Percentiles rank a stretch among this genome's conserved stretches.
These are phyloP conservation scores for Limnephilus marmoratus DNA, from an alignment of 2,888 invertebrate species.

Conservation along the genomic window DNA sequence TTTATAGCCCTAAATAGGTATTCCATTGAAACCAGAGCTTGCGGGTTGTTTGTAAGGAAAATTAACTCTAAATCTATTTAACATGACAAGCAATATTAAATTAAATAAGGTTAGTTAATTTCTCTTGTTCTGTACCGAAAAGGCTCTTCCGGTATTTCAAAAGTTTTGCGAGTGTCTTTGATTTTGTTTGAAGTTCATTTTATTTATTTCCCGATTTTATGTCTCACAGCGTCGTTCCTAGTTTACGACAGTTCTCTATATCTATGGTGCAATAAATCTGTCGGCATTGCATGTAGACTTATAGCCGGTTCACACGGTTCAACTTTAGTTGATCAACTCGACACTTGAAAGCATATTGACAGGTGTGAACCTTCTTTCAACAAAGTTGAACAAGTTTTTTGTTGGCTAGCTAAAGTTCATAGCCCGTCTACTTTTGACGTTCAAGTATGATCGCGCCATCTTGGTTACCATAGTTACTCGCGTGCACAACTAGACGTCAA, in stretches of 20 bases:
- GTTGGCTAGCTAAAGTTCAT: no score
- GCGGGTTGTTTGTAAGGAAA: neutral
- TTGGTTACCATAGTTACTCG: no score
- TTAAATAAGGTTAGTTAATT: neutral
- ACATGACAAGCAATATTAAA: neutral
- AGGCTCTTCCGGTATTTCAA: neutral
- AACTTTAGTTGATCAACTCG: no score
- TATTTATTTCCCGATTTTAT: neutral
- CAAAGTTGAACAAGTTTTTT: no score
- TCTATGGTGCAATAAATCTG: no score
- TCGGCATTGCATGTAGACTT: no score
- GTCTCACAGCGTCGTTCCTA: neutral
- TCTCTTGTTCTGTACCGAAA: neutral
- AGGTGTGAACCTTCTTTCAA: no score
- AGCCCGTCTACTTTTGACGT: no score
- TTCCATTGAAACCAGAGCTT: neutral
- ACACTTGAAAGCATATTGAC: no score
- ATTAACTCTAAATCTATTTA: neutral
- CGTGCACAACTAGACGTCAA: no score
- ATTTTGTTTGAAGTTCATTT: neutral
- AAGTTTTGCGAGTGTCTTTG: neutral
- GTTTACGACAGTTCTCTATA: neutral
- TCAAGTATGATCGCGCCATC: no score
- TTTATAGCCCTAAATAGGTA: neutral
- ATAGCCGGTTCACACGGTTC: no score